phyloP scores from a whole-genome alignment of 2,888 invertebrate species.

The Melanargia galathea region DNA sequence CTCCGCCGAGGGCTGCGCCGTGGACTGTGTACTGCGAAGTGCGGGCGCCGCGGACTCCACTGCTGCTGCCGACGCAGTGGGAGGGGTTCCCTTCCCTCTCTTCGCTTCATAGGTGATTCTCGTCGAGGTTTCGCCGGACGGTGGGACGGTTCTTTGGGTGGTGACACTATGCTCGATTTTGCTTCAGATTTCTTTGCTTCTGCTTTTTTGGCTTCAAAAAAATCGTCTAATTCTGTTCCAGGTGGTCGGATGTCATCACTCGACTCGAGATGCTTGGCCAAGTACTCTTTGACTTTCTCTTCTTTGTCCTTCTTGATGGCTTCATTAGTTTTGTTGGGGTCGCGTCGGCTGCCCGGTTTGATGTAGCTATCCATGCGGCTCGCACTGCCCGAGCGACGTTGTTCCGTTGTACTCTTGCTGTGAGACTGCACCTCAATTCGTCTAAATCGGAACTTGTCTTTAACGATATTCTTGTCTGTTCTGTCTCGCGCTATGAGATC shows the following conservation, averaged over 20 bases:
- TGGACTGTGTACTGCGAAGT: background rate
- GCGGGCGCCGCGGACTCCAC: conserved; percentile 38
- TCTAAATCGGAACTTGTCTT: conserved; percentile 28
- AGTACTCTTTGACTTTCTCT: conserved; percentile 69
- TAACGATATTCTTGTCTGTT: conserved; percentile 40
- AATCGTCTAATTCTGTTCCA: conserved; percentile 75
- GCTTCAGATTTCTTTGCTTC: conserved; percentile 28
- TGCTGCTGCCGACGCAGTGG: conserved; percentile 16
- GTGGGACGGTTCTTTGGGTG: conserved; percentile 28
- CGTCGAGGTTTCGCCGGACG: conserved; percentile 27
- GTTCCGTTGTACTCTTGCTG: conserved; percentile 18
- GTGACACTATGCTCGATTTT: conserved; percentile 17
- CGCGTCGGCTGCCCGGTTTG: conserved; percentile 72
- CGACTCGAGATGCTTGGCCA: conserved; percentile 69
- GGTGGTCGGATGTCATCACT: conserved; percentile 68
- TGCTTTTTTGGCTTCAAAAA: conserved; percentile 52
- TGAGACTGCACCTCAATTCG: conserved; percentile 25
- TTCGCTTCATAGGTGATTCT: conserved; percentile 36
- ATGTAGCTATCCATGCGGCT: conserved; percentile 59
- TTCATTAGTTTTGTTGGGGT: conserved; percentile 70
- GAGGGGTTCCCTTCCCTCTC: conserved; percentile 31
- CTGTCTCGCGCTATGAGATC: conserved; percentile 52
- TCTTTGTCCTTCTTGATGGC: conserved; percentile 74
- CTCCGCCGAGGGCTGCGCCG: conserved; percentile 1
- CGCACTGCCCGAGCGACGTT: conserved; percentile 43